Base-by-base conservation (phyloP, 2,797 vertebrate genomes). In the Hephaestus fuliginosus region DNA sequence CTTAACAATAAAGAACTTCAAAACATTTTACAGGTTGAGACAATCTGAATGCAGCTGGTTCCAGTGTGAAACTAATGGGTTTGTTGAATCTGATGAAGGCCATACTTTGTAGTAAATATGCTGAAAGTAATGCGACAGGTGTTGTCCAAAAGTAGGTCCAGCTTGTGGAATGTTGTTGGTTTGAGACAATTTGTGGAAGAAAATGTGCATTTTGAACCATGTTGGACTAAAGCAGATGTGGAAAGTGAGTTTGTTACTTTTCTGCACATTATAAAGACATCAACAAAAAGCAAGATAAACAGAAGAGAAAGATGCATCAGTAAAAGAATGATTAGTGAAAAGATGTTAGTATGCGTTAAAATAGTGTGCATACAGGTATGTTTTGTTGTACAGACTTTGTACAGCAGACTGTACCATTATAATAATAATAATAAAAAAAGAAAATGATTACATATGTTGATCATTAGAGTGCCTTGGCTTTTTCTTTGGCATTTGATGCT, bases 401-500 rank as follows among this genome's bases (percentile, higher is more conserved):
- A 80, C 39, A 78, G 49, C 41, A 51, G 8, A 49, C 1, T 66
- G 66, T 81, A 76, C 55, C 51, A 78, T 68, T 66, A 74, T 39
- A 60, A 20, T 51, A 41, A 28, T 33, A 3, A 44, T 36, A 39
- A 2, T n/a, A 30, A 33, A 4, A 13, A 46, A 10, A 43, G 18
- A 63, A 76, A 63, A 51, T 3, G 3, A 79, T 36, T 28, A 61
- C 7, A 74, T 53, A 30, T 11, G 70, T 57, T 52, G 39, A 69
- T 66, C 36, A 28, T 58, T 8, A 56, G n/a, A 67, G 52, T 69
- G 62, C 9, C 15, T 68, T 82, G 30, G 69, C 36, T 81, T 66
- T 72, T 25, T 66, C 83, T 93, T 94, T 94, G 90, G 91, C 39
- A 62, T 84, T 44, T 81, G 13, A 51, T 56, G 64, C 46, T 76